phyloP scores from a whole-genome alignment of 2,888 invertebrate genomes.

The Eustalomyia histrio region DNA sequence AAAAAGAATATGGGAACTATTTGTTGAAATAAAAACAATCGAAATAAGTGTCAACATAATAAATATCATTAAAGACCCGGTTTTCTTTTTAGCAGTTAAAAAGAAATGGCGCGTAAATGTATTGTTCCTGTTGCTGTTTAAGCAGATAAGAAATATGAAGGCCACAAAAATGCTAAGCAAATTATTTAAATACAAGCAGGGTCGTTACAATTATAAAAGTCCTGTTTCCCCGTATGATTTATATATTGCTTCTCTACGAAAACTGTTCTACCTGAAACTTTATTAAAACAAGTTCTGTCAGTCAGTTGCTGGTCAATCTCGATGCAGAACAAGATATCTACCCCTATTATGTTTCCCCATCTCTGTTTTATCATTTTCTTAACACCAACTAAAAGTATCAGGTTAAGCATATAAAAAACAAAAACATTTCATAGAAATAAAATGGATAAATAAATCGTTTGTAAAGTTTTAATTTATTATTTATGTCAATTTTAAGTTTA shows the following conservation, averaged over 20 bases:
- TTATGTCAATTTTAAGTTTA: too few relatives aligned
- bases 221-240: too few relatives aligned
- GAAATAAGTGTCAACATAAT: background rate
- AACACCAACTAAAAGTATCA: constrained; percentile 43
- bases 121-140: constrained; percentile 12
- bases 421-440: background rate
- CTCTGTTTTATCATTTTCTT: background rate
- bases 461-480: too few relatives aligned
- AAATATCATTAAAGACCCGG: background rate
- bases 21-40: too few relatives aligned
- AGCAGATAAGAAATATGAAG: constrained; percentile 30
- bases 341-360: background rate
- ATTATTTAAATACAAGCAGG: constrained; percentile 21
- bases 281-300: too few relatives aligned
- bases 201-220: constrained; percentile 1
- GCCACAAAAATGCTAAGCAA: constrained; percentile 17
- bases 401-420: background rate
- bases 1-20: too few relatives aligned
- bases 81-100: background rate
- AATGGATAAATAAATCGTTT: too few relatives aligned
- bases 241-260: too few relatives aligned
- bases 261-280: too few relatives aligned
- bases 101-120: constrained; percentile 38
- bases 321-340: too few relatives aligned
- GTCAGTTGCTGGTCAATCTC: too few relatives aligned